A percentile compares a stretch with the other conserved stretches of the same genome.
Conservation (phyloP, 2,113 vertebrate genomes). For the Barnardius zonarius region DNA sequence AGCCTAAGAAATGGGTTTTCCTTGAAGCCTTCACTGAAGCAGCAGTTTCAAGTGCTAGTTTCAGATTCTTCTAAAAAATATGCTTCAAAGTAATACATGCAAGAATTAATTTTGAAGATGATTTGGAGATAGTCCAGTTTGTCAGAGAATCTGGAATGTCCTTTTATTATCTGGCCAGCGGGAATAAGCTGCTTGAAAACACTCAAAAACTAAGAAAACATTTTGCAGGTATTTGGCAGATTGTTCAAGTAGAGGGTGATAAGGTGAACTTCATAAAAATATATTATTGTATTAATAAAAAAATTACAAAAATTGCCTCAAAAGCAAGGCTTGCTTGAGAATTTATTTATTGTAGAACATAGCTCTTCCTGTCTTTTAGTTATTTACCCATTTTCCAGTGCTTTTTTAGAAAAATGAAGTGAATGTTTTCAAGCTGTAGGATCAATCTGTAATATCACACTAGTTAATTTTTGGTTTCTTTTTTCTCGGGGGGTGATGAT, state of each 20-base stretch:
- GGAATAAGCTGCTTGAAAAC: neutral
- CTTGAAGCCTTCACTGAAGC: neutral
- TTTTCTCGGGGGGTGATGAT: accelerated
- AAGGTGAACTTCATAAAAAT: neutral
- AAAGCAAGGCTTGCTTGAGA: neutral
- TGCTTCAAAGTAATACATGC: neutral
- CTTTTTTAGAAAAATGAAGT: neutral
- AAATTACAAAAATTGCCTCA: neutral
- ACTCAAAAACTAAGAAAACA: neutral
- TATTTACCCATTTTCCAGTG: neutral
- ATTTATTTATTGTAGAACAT: neutral
- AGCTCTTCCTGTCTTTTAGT: neutral
- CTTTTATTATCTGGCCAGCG: neutral
- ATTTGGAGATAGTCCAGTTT: neutral
- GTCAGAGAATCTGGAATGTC: neutral
- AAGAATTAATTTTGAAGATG: neutral
- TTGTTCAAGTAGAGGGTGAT: neutral
- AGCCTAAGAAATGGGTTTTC: neutral
- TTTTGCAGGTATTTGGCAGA: neutral
- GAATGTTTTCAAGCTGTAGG: neutral
- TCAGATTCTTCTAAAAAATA: neutral
- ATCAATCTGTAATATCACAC: neutral
- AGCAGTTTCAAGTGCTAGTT: neutral
- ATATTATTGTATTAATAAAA: neutral
- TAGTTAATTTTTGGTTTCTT: neutral